Evolutionary conservation across 1,140 invertebrate species (phyloP), one percentile per base, ranked within the genome.

Genomic region (Drosophila bifasciata): DNA sequence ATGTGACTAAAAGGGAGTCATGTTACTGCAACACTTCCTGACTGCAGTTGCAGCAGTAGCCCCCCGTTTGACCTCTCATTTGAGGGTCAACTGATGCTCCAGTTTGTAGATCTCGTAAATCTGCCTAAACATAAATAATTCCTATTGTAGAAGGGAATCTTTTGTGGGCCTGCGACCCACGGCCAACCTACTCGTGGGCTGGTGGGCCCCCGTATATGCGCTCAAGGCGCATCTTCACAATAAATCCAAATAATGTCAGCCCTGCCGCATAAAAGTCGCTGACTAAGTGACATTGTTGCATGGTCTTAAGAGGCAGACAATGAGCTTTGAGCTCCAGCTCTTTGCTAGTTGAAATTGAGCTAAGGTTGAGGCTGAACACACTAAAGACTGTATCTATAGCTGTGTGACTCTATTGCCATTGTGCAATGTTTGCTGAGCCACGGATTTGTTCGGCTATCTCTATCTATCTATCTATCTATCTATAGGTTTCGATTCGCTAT

Each of bases 231-330:
- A 46, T 78, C 50, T 56, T 52, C 49, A 36, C 41, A 45, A 70
- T 75, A 66, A 79, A 71, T 63, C 66, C 49, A 19, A 59, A 61
- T 50, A 61, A 64, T 15, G 69, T 3, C 19, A 3, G 19, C 0
- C 19, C 2, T 3, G 19, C 60, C 57, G 44, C 36, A 44, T 52
- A 46, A 41, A 45, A 44, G 25, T 17, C 25, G 43, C 66, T 81
- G 78, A 59, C 79, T 67, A 77, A 84, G 70, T 84, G 57, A 84
- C 79, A 83, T 63, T 78, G 74, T 73, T 80, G 72, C 59, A 61
- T n/a, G n/a, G n/a, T 36, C 50, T 66, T 40, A 25, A 25, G 58
- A 39, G 25, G 1, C 11, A 36, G 41, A 68, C 50, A 59, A 68
- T 53, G 67, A 81, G 19, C n/a, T n/a, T n/a, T n/a, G n/a, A n/a